Conservation (phyloP, 2,113 vertebrate genomes). For the Danio rerio region DNA sequence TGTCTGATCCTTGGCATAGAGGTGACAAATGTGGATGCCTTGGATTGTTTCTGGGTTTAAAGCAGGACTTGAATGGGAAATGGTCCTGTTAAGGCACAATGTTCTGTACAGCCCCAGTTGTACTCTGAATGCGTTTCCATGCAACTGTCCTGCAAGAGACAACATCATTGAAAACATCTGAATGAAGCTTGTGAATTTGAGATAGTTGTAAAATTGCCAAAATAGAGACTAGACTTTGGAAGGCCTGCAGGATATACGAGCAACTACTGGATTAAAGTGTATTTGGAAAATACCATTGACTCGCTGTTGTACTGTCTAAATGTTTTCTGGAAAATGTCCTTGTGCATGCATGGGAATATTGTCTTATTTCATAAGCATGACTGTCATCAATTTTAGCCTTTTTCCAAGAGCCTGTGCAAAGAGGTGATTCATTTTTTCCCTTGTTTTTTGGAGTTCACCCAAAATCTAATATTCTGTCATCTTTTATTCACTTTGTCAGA, state of each 20-base stretch:
- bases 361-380: neutral
- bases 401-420: neutral
- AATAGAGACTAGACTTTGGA: constrained; percentile 12
- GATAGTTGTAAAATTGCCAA: neutral
- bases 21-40: neutral
- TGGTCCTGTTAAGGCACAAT: neutral
- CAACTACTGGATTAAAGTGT: constrained; percentile 12
- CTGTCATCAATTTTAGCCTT: neutral
- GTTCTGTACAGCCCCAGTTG: neutral
- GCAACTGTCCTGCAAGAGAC: neutral
- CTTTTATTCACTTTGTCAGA: no score
- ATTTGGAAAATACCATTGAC: neutral
- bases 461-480: no score
- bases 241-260: constrained; percentile 4
- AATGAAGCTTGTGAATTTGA: neutral
- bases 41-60: neutral
- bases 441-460: neutral
- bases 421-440: neutral
- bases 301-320: neutral
- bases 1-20: neutral
- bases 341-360: neutral
- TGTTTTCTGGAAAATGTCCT: neutral
- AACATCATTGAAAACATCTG: constrained; percentile 12
- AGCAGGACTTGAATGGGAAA: neutral
- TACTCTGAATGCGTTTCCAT: neutral